Conservation (phyloP, 2,113 vertebrate genomes). For the Ceuthmochares aereus region DNA sequence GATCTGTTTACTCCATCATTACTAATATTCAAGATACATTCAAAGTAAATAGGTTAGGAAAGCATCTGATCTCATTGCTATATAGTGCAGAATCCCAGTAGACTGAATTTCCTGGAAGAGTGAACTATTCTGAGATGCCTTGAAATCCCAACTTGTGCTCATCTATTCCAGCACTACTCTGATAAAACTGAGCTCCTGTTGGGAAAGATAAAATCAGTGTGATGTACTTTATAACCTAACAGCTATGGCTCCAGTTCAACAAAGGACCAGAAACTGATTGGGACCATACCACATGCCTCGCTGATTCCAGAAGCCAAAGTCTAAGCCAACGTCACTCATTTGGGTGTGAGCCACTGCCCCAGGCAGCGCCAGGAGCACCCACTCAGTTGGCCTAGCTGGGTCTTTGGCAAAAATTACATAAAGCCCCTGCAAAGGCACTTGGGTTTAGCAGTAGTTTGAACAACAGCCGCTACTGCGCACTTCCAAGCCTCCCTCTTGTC, state of each 20-base stretch:
- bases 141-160: background rate
- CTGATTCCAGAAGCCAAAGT: background rate
- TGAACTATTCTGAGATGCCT: background rate
- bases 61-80: constrained; percentile 50
- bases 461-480: background rate
- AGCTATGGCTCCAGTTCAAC: background rate
- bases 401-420: background rate
- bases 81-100: background rate
- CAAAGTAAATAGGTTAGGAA: constrained; percentile 58
- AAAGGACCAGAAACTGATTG: background rate
- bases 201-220: background rate
- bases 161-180: background rate
- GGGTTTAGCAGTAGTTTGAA: background rate
- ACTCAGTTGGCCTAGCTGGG: background rate
- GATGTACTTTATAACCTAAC: background rate
- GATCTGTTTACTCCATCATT: constrained; percentile 34
- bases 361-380: background rate
- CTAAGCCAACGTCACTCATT: background rate
- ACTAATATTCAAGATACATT: constrained; percentile 52
- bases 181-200: background rate
- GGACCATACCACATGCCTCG: background rate
- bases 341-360: background rate
- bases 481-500: background rate
- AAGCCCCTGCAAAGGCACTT: background rate
- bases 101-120: constrained; percentile 22